Percentiles rank a stretch among this genome's conserved stretches.
Conservation (phyloP, 2,113 vertebrate genomes). For the Toxostoma redivivum region DNA sequence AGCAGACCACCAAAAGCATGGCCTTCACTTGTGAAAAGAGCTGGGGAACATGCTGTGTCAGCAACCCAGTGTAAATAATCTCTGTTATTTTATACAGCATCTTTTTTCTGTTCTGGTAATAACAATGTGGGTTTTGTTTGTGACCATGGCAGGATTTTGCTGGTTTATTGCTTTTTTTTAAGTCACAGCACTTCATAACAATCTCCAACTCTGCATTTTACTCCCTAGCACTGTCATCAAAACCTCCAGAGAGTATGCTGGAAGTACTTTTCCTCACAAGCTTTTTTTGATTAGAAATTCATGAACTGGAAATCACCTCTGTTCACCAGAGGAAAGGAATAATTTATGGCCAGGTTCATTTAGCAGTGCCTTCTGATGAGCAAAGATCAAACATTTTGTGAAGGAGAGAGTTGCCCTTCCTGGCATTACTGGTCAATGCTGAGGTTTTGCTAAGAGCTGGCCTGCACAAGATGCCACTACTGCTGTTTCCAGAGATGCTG, state of each 20-base stretch:
- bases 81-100: neutral
- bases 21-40: neutral
- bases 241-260: neutral
- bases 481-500: neutral
- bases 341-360: neutral
- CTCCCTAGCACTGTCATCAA: neutral
- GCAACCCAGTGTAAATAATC: neutral
- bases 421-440: neutral
- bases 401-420: neutral
- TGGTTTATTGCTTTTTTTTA: neutral
- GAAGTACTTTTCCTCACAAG: neutral
- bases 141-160: neutral
- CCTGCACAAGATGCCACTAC: neutral
- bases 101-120: neutral
- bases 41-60: neutral
- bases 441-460: neutral
- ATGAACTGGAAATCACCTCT: neutral
- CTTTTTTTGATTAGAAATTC: slow-evolving; percentile 1
- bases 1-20: neutral
- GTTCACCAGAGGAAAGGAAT: neutral
- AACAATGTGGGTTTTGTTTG: neutral
- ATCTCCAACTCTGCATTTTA: neutral
- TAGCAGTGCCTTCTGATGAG: neutral
- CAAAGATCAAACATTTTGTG: neutral
- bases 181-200: neutral